phyloP scores from a whole-genome alignment of 2,797 vertebrate species.

The Enteromius paludinosus region DNA sequence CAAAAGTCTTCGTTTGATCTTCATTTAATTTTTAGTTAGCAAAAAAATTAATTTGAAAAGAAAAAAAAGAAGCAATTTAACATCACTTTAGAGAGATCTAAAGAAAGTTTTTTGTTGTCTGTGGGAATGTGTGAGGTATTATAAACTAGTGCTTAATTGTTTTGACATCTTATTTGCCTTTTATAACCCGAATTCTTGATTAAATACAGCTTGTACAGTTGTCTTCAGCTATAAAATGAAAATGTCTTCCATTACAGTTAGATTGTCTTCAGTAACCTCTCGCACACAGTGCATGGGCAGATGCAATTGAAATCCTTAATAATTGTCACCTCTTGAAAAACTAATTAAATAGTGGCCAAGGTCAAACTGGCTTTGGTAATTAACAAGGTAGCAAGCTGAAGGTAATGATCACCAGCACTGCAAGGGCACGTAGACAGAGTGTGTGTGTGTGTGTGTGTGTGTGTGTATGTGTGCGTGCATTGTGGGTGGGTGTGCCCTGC shows the following conservation, averaged over 20 bases:
- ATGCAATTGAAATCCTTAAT: conserved; percentile 70
- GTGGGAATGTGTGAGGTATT: background rate
- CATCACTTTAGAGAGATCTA: background rate
- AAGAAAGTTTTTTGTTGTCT: background rate
- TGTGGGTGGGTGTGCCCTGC: conserved; percentile 9
- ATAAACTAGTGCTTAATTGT: background rate
- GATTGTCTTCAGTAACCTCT: conserved; percentile 33
- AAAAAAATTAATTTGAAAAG: background rate
- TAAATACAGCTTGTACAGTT: conserved; percentile 32
- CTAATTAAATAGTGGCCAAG: conserved; percentile 83
- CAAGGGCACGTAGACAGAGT: conserved; percentile 77
- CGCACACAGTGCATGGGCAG: conserved; percentile 51
- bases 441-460: background rate
- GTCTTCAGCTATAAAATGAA: conserved; percentile 12
- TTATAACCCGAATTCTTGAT: background rate
- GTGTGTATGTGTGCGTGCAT: too few species aligned
- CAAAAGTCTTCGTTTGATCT: background rate
- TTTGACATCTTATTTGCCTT: conserved; percentile 39
- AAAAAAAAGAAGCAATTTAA: background rate
- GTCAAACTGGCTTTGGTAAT: conserved; percentile 89
- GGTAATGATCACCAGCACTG: conserved; percentile 89
- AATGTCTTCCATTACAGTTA: conserved; percentile 18
- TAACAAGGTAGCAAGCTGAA: conserved; percentile 87
- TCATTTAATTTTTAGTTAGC: background rate
- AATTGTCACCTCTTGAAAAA: conserved; percentile 65